Evolutionary conservation across 2,797 vertebrate genomes (phyloP).

Genomic region (Leptodactylus fallax): DNA sequence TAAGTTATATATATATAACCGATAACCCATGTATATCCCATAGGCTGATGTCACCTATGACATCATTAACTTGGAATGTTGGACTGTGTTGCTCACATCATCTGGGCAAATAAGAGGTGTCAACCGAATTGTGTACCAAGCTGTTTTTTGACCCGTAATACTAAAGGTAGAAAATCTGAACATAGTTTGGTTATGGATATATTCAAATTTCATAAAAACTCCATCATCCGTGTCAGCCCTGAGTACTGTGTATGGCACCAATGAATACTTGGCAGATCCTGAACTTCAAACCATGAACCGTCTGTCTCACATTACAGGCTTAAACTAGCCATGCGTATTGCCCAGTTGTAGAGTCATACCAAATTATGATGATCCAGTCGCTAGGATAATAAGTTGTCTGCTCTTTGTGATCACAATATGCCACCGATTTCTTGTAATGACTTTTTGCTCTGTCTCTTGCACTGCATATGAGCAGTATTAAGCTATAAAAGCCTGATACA

Average conservation of each 20-base stretch:
- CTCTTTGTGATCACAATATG: neutral
- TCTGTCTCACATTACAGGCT: neutral
- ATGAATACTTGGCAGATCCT: neutral
- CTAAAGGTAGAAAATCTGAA: neutral
- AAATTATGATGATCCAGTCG: neutral
- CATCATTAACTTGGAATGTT: neutral
- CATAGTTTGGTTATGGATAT: neutral
- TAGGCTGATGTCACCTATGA: slow-evolving; percentile 25
- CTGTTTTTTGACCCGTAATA: neutral
- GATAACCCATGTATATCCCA: neutral
- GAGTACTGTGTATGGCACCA: neutral
- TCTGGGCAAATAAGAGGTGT: neutral
- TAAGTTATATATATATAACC: too few species aligned
- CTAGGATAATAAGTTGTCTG: neutral
- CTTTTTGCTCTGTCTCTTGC: neutral
- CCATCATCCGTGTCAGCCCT: neutral
- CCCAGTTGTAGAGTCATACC: slow-evolving; percentile 10
- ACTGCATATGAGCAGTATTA: neutral
- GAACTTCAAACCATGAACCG: neutral
- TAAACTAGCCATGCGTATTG: slow-evolving; percentile 4
- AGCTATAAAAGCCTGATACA: neutral
- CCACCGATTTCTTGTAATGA: neutral
- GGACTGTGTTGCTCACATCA: neutral
- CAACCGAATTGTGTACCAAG: neutral
- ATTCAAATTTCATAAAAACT: slow-evolving; percentile 2